A percentile compares a stretch with the other conserved stretches of the same genome.
Evolutionary conservation across 2,797 vertebrate genomes (phyloP).

Genomic region (Selene dorsalis): DNA sequence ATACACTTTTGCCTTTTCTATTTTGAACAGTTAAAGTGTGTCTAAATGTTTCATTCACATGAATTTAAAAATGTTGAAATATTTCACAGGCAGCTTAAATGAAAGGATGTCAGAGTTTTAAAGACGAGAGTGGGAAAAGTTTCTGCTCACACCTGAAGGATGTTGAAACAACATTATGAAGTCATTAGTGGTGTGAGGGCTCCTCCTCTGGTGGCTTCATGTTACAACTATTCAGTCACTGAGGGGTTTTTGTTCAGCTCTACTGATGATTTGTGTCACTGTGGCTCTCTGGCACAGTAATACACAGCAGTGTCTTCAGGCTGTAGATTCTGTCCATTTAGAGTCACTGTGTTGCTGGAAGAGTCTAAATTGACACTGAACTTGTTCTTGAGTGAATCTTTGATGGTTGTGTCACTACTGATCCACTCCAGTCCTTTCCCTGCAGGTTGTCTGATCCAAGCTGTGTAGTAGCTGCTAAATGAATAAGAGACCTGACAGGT

Average conservation of each 20-base stretch:
- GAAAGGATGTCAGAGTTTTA: too few relatives aligned
- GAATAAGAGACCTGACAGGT: conserved; percentile 46
- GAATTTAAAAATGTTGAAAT: too few relatives aligned
- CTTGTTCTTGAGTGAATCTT: conserved; percentile 15
- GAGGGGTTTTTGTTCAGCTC: conserved; percentile 48
- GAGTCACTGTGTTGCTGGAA: conserved; percentile 27
- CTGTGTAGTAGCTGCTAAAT: neutral
- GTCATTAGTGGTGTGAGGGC: too few relatives aligned
- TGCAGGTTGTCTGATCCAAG: conserved; percentile 29
- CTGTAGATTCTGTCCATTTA: conserved; percentile 3
- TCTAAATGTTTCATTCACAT: too few relatives aligned
- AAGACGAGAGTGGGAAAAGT: too few relatives aligned
- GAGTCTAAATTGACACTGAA: neutral
- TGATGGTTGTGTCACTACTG: neutral
- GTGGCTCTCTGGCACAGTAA: conserved; percentile 20
- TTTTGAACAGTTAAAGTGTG: too few relatives aligned
- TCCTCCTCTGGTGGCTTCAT: too few relatives aligned
- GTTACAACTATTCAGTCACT: conserved; percentile 6
- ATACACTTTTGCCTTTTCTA: too few relatives aligned
- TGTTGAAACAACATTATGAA: too few relatives aligned
- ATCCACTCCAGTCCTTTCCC: too few relatives aligned
- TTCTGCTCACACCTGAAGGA: too few relatives aligned
- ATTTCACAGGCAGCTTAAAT: too few relatives aligned
- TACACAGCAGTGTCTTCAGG: conserved; percentile 41
- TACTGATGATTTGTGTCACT: conserved; percentile 19